These are phyloP conservation scores for Cherax destructor DNA, from an alignment of 1,140 invertebrate genomes.

Conservation along the genomic window DNA sequence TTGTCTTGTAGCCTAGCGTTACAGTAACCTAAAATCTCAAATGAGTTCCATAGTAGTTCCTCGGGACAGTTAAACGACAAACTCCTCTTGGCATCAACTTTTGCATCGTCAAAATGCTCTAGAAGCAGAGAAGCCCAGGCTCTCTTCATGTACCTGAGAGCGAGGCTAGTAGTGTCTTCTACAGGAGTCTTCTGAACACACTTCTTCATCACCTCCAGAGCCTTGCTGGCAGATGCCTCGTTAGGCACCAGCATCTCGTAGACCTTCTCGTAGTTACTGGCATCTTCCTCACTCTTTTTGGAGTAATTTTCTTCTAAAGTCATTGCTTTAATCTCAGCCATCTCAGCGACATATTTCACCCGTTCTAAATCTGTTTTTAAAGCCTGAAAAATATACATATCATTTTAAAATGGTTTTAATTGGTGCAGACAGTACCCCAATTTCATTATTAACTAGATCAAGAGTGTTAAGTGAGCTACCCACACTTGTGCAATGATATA, in stretches of 20 bases:
- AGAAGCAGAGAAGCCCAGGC: conserved; percentile 64
- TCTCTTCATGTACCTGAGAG: conserved; percentile 65
- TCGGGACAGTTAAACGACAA: conserved; percentile 43
- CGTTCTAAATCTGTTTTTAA: conserved; percentile 59
- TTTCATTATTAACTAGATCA: too few species aligned
- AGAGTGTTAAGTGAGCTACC: too few species aligned
- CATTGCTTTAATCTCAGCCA: conserved; percentile 32
- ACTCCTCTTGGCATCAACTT: conserved; percentile 53
- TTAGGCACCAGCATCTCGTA: conserved; percentile 63
- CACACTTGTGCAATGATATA: too few species aligned
- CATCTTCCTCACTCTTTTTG: conserved; percentile 59
- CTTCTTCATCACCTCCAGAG: conserved; percentile 60
- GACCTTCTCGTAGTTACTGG: conserved; percentile 46
- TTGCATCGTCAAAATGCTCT: conserved; percentile 54
- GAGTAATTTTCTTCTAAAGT: conserved; percentile 29
- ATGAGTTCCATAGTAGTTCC: conserved; percentile 61
- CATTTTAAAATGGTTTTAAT: not conserved
- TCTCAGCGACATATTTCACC: conserved; percentile 47
- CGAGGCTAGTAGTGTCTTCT: conserved; percentile 25
- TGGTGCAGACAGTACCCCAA: too few species aligned
- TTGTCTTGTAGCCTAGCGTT: conserved; percentile 33
- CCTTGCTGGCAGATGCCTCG: conserved; percentile 53
- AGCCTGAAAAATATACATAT: conserved; percentile 18
- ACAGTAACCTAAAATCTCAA: conserved; percentile 63
- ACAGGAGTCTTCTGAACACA: conserved; percentile 59